phyloP scores from a whole-genome alignment of 2,113 vertebrate species.

The Phalacrocorax brasilianus region DNA sequence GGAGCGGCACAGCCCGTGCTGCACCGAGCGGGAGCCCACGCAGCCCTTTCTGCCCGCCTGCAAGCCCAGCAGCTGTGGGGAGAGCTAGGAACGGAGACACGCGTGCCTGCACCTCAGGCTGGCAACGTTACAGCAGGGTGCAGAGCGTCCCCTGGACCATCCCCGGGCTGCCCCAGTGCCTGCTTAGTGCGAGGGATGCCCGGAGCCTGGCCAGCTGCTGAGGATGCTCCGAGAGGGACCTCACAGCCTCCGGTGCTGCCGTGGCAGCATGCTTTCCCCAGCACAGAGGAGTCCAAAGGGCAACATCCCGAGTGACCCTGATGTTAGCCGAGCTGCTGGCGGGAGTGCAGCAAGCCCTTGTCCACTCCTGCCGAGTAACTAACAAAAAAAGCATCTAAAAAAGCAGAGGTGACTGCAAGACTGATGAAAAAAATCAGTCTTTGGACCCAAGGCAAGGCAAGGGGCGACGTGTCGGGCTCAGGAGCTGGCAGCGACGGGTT shows the following conservation, averaged over 20 bases:
- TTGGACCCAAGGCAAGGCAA: not conserved
- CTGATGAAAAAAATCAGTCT: not conserved
- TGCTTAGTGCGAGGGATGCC: not conserved
- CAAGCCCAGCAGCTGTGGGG: not conserved
- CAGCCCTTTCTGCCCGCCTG: not conserved
- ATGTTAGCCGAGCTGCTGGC: not conserved
- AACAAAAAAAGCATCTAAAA: no score
- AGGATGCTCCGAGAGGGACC: not conserved
- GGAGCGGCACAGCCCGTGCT: not conserved
- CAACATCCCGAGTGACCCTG: not conserved
- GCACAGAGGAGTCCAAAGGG: not conserved
- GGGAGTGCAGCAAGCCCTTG: not conserved
- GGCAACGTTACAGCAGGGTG: not conserved
- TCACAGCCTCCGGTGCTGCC: not conserved
- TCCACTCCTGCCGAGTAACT: not conserved
- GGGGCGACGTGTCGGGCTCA: accelerated
- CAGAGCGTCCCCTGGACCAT: not conserved
- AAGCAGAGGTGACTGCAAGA: accelerated
- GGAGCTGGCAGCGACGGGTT: not conserved
- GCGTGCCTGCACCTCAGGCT: not conserved
- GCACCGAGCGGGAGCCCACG: not conserved
- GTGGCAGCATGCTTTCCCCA: not conserved
- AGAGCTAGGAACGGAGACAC: not conserved
- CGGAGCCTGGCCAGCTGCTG: not conserved
- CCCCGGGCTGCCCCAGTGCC: not conserved